Evolutionary conservation across 2,797 vertebrate species (phyloP), one percentile per base, ranked within the genome.

Genomic region (Nasua narica): DNA sequence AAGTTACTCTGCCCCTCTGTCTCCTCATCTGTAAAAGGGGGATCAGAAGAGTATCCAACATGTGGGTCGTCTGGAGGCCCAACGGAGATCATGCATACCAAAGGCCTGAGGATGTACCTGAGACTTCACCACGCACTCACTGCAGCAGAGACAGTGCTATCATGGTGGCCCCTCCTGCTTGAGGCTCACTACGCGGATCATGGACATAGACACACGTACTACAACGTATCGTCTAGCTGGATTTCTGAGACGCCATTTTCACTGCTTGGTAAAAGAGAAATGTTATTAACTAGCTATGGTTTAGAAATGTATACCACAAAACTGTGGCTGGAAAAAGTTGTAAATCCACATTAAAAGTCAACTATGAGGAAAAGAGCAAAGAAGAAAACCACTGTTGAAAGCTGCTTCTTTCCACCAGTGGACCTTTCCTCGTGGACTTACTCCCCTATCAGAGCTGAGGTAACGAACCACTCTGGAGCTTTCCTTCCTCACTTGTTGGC

Each of bases 321-420:
- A 50, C 65, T 72, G 84, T 43, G 40, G n/a, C 65, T 89, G 27
- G 87, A 70, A 88, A 48, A 27, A 37, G 27, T 15, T 7, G 93
- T 82, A 52, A 95, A 92, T 95, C 62, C 52, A 83, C 58, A 91
- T 82, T 48, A 78, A 82, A 94, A 97, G 95, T 95, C 90, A 81
- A 93, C 81, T 95, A 90, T 90, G 83, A 89, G 78, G 67, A 92
- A 93, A 96, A 96, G 54, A 88, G 35, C 79, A 90, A 67, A 95
- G 96, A 97, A 94, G 48, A 97, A 96, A 52, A 95, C 10, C 35
- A 92, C 76, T 94, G 91, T 93, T 85, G 54, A 95, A 90, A 97
- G 69, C 7, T 77, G 19, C 90, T 95, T 60, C 70, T 81, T 94
- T 83, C 77, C 72, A 23, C 72, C 81, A 86, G 54, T 27, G 91